These are phyloP conservation scores for Himalopsyche japonica DNA, from an alignment of 2,888 invertebrate species.

Conservation along the genomic window DNA sequence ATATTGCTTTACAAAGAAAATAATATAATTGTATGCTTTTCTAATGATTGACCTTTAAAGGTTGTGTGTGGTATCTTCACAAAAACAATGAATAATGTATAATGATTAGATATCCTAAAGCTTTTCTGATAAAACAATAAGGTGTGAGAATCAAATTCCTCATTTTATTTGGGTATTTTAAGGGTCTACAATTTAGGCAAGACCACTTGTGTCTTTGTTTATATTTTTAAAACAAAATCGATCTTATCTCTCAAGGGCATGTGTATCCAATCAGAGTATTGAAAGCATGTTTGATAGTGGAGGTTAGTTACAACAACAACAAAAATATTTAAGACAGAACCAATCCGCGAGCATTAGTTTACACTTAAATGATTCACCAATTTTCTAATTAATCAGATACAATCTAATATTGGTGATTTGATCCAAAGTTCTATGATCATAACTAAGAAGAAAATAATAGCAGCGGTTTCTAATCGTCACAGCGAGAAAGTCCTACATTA, in stretches of 20 bases:
- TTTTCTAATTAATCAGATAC: neutral
- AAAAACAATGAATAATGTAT: too few species aligned
- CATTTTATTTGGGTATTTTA: neutral
- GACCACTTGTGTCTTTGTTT: neutral
- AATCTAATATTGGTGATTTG: neutral
- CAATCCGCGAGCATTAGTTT: neutral
- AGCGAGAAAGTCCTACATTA: conserved; percentile 33
- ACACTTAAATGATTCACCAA: neutral
- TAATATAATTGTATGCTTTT: too few species aligned
- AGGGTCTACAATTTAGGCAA: neutral
- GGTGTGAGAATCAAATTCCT: neutral
- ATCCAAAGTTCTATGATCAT: neutral
- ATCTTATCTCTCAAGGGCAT: neutral
- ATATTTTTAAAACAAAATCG: neutral
- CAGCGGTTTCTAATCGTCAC: conserved; percentile 34
- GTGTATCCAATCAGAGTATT: neutral
- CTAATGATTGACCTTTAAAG: too few species aligned
- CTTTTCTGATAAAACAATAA: neutral
- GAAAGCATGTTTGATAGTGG: neutral
- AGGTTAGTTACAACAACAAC: neutral
- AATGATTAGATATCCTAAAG: too few species aligned
- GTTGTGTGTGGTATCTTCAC: too few species aligned
- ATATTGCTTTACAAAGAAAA: too few species aligned
- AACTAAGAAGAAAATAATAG: conserved; percentile 20
- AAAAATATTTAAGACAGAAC: neutral